Evolutionary conservation across 1,140 invertebrate species (phyloP).

Genomic region (Bombyx mandarina): DNA sequence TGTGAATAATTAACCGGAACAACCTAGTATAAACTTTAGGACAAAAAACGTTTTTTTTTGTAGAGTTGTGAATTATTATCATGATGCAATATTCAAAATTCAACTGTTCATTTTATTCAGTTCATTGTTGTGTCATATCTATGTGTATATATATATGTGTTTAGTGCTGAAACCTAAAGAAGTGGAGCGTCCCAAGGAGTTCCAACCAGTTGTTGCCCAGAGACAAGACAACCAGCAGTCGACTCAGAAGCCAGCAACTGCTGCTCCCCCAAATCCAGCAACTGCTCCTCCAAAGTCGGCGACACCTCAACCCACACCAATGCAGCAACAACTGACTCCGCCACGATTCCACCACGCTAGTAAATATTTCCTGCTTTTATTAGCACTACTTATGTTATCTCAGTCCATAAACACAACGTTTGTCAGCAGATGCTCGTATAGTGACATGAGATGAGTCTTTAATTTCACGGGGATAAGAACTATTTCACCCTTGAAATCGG

Average conservation of each 20-base stretch:
- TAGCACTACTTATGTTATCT: neutral
- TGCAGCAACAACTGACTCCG: neutral
- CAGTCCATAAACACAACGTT: neutral
- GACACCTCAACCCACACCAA: constrained; percentile 7
- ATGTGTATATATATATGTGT: too few relatives aligned
- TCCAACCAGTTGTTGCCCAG: constrained; percentile 4
- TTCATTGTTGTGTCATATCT: neutral
- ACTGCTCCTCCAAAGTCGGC: constrained; percentile 2
- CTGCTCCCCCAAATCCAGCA: constrained; percentile 2
- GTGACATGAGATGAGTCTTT: too few relatives aligned
- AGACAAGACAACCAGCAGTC: constrained; percentile 3
- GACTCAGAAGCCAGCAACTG: constrained; percentile 1
- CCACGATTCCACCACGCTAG: constrained; percentile 4
- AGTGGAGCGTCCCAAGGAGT: constrained; percentile 15
- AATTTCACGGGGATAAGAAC: too few relatives aligned
- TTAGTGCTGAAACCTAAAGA: constrained; percentile 57
- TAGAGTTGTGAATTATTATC: neutral
- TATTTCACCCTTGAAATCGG: too few relatives aligned
- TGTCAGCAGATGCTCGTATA: too few relatives aligned
- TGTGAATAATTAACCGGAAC: too few relatives aligned
- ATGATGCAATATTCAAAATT: neutral
- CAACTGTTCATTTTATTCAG: neutral
- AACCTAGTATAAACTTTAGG: too few relatives aligned
- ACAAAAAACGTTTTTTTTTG: too few relatives aligned
- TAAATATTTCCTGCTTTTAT: neutral